A percentile compares a stretch with the other conserved stretches of the same genome.
phyloP scores from a whole-genome alignment of 2,113 vertebrate species.

The Erpornis zantholeuca region DNA sequence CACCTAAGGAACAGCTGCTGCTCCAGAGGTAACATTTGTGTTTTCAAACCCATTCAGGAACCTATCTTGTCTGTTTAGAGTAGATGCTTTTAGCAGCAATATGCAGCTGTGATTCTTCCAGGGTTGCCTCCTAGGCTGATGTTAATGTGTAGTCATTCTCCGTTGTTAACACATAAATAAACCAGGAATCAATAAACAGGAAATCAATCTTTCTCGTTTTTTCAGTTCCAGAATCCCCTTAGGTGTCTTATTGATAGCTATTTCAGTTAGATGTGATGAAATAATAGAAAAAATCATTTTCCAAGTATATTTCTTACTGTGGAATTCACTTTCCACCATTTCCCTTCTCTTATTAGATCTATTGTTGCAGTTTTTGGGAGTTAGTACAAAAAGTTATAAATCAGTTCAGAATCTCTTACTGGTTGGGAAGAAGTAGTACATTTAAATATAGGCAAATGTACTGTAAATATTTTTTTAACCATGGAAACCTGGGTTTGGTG shows the following conservation, averaged over 20 bases:
- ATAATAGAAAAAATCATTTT: neutral
- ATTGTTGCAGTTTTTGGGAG: neutral
- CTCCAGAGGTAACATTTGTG: neutral
- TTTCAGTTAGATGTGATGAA: neutral
- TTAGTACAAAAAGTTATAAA: neutral
- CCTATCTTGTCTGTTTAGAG: neutral
- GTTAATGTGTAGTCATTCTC: neutral
- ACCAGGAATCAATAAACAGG: neutral
- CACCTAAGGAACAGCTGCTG: neutral
- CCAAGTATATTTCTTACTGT: neutral
- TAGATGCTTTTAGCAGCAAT: neutral
- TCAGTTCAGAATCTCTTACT: neutral
- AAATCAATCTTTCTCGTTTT: neutral
- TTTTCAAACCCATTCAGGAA: neutral
- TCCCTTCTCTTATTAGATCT: neutral
- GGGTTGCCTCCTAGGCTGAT: neutral
- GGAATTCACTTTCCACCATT: neutral
- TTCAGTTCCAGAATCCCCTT: neutral
- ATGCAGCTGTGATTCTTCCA: neutral
- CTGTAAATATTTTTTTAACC: neutral
- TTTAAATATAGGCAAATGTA: constrained; percentile 11
- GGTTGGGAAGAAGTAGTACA: neutral
- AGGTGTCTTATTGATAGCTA: neutral
- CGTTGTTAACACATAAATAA: neutral
- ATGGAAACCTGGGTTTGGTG: neutral